Conservation (phyloP, 2,888 invertebrate genomes). For the Nomada goodeniana region DNA sequence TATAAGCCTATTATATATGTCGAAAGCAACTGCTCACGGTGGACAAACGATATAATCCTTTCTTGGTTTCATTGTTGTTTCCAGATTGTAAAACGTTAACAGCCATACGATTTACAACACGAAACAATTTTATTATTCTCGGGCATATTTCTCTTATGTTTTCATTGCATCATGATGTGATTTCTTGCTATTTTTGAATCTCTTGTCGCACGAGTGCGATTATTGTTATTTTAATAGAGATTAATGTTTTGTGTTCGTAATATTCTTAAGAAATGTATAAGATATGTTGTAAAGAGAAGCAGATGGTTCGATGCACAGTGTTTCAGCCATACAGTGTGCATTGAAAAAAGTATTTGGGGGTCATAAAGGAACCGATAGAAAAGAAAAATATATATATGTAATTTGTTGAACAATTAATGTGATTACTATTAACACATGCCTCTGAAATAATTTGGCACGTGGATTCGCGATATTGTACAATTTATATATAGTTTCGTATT, state of each 20-base stretch:
- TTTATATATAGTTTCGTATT: neutral
- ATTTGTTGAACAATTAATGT: neutral
- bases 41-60: conserved; percentile 10
- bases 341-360: conserved; percentile 23
- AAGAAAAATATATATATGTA: conserved; percentile 12
- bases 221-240: conserved; percentile 15
- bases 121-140: conserved; percentile 1
- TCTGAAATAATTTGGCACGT: conserved; percentile 6
- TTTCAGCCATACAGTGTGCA: conserved; percentile 73
- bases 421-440: neutral
- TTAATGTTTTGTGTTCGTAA: conserved; percentile 38
- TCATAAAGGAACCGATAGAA: neutral
- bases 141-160: neutral
- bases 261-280: conserved; percentile 1
- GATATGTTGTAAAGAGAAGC: conserved; percentile 8
- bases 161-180: conserved; percentile 1
- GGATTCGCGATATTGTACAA: neutral
- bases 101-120: conserved; percentile 75
- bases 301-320: conserved; percentile 59
- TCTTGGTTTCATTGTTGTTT: conserved; percentile 24
- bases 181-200: conserved; percentile 14
- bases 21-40: conserved; percentile 9
- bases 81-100: conserved; percentile 66
- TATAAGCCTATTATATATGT: conserved; percentile 5
- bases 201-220: conserved; percentile 1